A percentile compares a stretch with the other conserved stretches of the same genome.
Evolutionary conservation across 2,797 vertebrate genomes (phyloP).

Genomic region (Eleutherodactylus coqui): DNA sequence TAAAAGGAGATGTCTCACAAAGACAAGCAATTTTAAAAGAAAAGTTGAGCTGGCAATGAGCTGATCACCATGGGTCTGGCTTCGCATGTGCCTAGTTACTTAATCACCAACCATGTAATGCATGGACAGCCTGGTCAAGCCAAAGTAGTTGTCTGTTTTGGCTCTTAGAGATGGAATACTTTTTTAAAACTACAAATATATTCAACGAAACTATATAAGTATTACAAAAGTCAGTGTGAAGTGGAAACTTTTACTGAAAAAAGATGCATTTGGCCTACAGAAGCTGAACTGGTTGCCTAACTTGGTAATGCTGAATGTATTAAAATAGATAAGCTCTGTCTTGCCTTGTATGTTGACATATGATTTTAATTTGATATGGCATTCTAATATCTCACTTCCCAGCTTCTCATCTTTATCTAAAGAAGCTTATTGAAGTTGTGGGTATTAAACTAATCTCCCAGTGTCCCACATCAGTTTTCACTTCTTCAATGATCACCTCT

Average conservation of each 20-base stretch:
- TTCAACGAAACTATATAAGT: neutral
- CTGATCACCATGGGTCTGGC: too few species aligned
- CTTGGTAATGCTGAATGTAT: slow-evolving; percentile 12
- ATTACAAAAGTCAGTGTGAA: neutral
- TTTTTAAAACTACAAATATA: neutral
- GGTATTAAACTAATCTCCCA: slow-evolving; percentile 48
- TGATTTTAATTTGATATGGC: slow-evolving; percentile 49
- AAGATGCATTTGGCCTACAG: neutral
- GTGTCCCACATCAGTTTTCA: slow-evolving; percentile 14
- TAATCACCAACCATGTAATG: neutral
- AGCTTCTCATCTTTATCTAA: slow-evolving; percentile 27
- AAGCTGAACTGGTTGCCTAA: neutral
- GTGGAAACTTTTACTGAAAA: neutral
- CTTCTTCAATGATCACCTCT: neutral
- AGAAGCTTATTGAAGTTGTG: slow-evolving; percentile 43
- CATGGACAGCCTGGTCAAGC: too few species aligned
- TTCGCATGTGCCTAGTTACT: too few species aligned
- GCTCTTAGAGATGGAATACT: too few species aligned
- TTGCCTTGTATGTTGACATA: slow-evolving; percentile 36
- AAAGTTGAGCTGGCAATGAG: too few species aligned
- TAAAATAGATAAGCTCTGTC: slow-evolving; percentile 40
- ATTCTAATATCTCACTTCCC: slow-evolving; percentile 33
- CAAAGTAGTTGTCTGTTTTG: neutral
- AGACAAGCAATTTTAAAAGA: too few species aligned
- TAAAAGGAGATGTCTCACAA: too few species aligned